Percentiles rank a stretch among this genome's conserved stretches.
Conservation (phyloP, 2,113 vertebrate species). For the Ameiurus melas region DNA sequence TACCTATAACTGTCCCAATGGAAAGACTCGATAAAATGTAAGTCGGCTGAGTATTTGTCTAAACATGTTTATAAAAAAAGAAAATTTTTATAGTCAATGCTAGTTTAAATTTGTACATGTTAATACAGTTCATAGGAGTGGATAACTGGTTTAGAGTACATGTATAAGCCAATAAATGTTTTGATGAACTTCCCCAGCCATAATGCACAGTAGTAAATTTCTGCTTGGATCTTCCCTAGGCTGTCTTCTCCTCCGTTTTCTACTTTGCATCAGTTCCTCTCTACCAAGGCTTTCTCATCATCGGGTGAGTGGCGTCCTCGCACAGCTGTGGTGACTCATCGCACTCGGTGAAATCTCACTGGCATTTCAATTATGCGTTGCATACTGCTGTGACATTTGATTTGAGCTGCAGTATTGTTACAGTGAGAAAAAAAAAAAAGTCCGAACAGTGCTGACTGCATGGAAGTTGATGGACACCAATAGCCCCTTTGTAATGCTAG, state of each 20-base stretch:
- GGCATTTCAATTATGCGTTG: conserved; percentile 45
- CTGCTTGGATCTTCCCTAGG: conserved; percentile 66
- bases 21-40: neutral
- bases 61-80: neutral
- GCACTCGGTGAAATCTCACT: conserved; percentile 41
- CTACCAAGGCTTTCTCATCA: conserved; percentile 96
- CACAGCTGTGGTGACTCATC: conserved; percentile 60
- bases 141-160: neutral
- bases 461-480: conserved; percentile 25
- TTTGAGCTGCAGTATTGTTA: conserved; percentile 60
- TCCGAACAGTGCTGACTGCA: conserved; percentile 32
- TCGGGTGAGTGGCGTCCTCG: conserved; percentile 81
- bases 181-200: neutral
- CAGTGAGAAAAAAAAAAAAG: conserved; percentile 42
- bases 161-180: neutral
- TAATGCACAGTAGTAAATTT: neutral
- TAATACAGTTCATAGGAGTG: neutral
- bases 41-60: neutral
- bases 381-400: conserved; percentile 63
- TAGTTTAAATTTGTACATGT: neutral
- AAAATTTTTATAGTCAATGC: neutral
- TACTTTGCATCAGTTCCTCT: conserved; percentile 96
- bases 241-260: conserved; percentile 95
- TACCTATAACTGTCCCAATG: neutral
- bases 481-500: conserved; percentile 32